Evolutionary conservation across 2,113 vertebrate species (phyloP).

Genomic region (Triplophysa tibetana): DNA sequence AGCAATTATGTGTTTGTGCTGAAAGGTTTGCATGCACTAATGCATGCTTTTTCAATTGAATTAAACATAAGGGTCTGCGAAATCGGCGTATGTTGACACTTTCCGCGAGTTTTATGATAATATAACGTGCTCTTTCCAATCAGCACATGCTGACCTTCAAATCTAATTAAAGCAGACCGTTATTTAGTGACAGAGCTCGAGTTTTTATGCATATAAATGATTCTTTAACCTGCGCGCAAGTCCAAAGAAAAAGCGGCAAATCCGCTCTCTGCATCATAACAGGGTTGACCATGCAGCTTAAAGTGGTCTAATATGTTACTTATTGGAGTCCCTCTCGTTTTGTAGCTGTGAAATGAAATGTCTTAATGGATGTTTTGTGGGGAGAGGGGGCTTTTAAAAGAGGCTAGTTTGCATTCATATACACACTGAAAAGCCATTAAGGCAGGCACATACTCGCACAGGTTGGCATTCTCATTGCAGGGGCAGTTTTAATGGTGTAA

Average conservation of each 20-base stretch:
- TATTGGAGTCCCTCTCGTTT: conserved; percentile 54
- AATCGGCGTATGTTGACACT: conserved; percentile 29
- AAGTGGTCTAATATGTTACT: conserved; percentile 57
- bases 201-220: conserved; percentile 47
- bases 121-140: conserved; percentile 27
- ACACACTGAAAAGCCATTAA: conserved; percentile 55
- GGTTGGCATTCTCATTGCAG: conserved; percentile 46
- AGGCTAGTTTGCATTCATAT: conserved; percentile 51
- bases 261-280: conserved; percentile 47
- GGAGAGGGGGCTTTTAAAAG: conserved; percentile 29
- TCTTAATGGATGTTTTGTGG: conserved; percentile 49
- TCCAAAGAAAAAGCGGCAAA: conserved; percentile 33
- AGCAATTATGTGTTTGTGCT: neutral
- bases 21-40: conserved; percentile 30
- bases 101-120: conserved; percentile 35
- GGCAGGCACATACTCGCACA: conserved; percentile 51
- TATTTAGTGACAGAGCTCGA: conserved; percentile 20
- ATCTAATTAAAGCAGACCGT: conserved; percentile 44
- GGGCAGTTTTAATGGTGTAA: conserved; percentile 57
- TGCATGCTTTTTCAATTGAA: conserved; percentile 28
- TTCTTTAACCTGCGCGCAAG: conserved; percentile 42
- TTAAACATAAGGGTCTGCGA: conserved; percentile 30
- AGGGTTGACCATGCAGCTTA: conserved; percentile 39
- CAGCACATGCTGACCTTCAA: conserved; percentile 22
- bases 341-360: conserved; percentile 41